phyloP scores from a whole-genome alignment of 30 jellyfish, hydroid and myxozoan species.

The Pelagia noctiluca region DNA sequence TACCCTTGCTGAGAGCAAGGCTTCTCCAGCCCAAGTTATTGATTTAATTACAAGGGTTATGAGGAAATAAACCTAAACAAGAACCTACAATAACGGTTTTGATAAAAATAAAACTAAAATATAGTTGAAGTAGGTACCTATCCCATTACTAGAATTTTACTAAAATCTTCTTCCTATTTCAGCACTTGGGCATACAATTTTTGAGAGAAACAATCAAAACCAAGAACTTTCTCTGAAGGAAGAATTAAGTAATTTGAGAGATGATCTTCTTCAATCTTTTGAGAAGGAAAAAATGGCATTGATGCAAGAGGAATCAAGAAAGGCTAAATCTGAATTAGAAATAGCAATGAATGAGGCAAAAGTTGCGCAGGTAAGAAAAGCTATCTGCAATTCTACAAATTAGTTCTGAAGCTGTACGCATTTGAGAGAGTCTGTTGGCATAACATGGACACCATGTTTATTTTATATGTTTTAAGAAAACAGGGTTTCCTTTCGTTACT shows the following conservation, averaged over 20 bases:
- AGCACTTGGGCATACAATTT: constrained; percentile 63
- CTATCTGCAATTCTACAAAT: background rate
- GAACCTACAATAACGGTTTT: background rate
- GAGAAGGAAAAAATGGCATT: constrained; percentile 41
- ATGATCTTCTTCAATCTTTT: constrained; percentile 12
- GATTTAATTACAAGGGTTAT: background rate
- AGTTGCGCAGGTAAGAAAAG: constrained; percentile 10
- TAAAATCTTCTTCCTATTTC: background rate
- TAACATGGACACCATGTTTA: background rate
- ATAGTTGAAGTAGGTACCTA: background rate
- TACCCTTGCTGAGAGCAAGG: background rate
- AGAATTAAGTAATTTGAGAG: constrained; percentile 29
- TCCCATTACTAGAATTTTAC: background rate
- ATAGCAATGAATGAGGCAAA: constrained; percentile 45
- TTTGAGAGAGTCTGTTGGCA: too few relatives aligned
- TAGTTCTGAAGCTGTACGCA: background rate
- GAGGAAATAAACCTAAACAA: background rate
- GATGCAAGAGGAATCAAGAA: constrained; percentile 21
- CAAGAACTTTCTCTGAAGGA: constrained; percentile 36
- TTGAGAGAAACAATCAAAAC: constrained; percentile 34
- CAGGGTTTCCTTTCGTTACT: background rate
- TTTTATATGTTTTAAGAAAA: background rate
- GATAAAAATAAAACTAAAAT: too few relatives aligned
- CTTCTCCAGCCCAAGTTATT: background rate
- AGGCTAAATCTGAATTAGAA: constrained; percentile 23